These are phyloP conservation scores for Formica selysi DNA, from an alignment of 1,140 invertebrate genomes.

Conservation along the genomic window DNA sequence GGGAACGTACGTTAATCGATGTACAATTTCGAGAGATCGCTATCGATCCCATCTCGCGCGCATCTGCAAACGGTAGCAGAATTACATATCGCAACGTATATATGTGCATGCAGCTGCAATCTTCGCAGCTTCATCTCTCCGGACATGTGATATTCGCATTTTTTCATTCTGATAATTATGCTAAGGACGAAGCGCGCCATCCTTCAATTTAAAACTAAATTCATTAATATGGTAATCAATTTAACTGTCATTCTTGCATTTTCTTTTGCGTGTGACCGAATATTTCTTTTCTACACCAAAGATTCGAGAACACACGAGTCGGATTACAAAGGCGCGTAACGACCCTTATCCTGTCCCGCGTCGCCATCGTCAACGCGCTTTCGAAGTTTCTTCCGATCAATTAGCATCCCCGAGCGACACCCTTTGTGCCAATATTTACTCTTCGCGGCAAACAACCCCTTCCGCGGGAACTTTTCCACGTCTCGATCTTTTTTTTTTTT, in stretches of 20 bases:
- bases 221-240: conserved; percentile 47
- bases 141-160: conserved; percentile 18
- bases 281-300: neutral
- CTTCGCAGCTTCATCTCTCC: neutral
- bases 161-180: neutral
- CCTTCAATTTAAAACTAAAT: conserved; percentile 26
- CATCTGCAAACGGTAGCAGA: conserved; percentile 25
- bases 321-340: conserved; percentile 45
- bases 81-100: conserved; percentile 19
- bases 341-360: neutral
- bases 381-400: conserved; percentile 71
- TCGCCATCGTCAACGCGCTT: conserved; percentile 42
- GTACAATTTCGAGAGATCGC: conserved; percentile 52
- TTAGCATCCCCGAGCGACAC: conserved; percentile 74
- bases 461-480: conserved; percentile 40
- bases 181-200: neutral
- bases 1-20: conserved; percentile 39
- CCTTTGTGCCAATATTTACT: conserved; percentile 79
- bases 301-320: neutral
- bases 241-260: conserved; percentile 44
- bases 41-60: conserved; percentile 29
- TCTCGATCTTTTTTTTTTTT: conserved; percentile 51
- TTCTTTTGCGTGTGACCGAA: neutral
- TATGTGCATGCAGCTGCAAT: conserved; percentile 23
- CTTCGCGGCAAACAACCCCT: conserved; percentile 75